Base-by-base conservation (phyloP, 2,113 vertebrate genomes). In the Brachyistius frenatus region DNA sequence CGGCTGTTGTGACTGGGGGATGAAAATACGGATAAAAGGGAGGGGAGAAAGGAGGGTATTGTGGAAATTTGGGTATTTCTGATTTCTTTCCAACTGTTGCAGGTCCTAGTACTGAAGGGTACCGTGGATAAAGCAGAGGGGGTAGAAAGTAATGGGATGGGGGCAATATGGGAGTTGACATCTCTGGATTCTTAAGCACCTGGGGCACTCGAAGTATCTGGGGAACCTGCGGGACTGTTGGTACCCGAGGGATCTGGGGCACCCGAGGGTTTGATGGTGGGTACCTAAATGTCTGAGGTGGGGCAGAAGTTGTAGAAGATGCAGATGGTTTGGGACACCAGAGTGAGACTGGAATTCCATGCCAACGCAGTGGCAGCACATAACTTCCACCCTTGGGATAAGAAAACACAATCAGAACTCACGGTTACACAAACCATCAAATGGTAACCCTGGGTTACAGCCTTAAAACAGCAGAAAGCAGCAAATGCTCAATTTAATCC, bases 291-390 rank as follows among this genome's bases (percentile, higher is more conserved):
- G 14, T 9, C 7, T 41, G 7, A 10, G 31, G n/a, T 30, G 64
- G 65, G 1, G n/a, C 23, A 39, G 62, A 7, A 32, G 61, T 39
- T 6, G 69, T 31, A 33, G 23, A 1, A 46, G 65, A 1, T 6
- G 10, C 15, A 47, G 9, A 15, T 46, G 39, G 50, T 41, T 56
- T 65, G 11, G 76, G 74, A 73, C 92, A 93, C 70, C 11, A 11
- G 7, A 93, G 91, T 0, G 80, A 76, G 16, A 93, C 57, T 5
- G 90, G 86, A 44, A 73, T 9, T 7, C 86, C 89, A 2, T 73
- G 71, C 90, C 90, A 92, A 31, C 11, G 78, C 76, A 93, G 55
- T 33, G 83, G 86, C 2, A 93, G 86, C n/a, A 66, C 37, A 4
- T 87, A 80, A 57, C 4, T 50, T 62, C 78, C 91, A 74, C 41